phyloP scores from a whole-genome alignment of 2,888 invertebrate genomes.

The Cataglyphis cursor region DNA sequence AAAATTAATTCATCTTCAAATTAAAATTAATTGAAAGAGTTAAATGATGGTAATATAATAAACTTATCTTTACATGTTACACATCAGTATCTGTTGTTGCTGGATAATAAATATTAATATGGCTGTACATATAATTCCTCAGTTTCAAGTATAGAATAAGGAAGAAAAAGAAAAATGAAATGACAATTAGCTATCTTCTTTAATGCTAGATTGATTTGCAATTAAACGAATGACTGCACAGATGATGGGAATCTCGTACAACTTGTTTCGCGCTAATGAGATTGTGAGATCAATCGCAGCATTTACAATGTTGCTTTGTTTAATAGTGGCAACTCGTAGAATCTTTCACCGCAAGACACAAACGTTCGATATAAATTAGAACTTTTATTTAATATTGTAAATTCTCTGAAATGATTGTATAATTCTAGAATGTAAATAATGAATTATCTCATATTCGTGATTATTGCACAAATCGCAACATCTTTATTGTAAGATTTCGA shows the following conservation, averaged over 20 bases:
- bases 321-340: background rate
- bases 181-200: background rate
- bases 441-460: background rate
- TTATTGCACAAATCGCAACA: background rate
- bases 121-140: background rate
- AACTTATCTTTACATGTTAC: background rate
- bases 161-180: background rate
- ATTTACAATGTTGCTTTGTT: constrained; percentile 5
- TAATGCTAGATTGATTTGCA: constrained; percentile 9
- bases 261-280: constrained; percentile 24
- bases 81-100: background rate
- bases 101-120: background rate
- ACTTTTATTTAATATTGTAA: background rate
- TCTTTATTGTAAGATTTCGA: background rate
- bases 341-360: background rate
- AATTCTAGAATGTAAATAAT: background rate
- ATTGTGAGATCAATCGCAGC: background rate
- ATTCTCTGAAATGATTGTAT: background rate
- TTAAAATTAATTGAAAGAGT: background rate
- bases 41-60: background rate
- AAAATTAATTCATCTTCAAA: background rate
- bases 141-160: background rate
- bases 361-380: background rate
- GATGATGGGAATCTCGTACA: background rate
- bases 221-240: constrained; percentile 17